A percentile compares a stretch with the other conserved stretches of the same genome.
These are phyloP conservation scores for Phyllotis vaccarum DNA, from an alignment of 2,797 vertebrate species.

Conservation along the genomic window DNA sequence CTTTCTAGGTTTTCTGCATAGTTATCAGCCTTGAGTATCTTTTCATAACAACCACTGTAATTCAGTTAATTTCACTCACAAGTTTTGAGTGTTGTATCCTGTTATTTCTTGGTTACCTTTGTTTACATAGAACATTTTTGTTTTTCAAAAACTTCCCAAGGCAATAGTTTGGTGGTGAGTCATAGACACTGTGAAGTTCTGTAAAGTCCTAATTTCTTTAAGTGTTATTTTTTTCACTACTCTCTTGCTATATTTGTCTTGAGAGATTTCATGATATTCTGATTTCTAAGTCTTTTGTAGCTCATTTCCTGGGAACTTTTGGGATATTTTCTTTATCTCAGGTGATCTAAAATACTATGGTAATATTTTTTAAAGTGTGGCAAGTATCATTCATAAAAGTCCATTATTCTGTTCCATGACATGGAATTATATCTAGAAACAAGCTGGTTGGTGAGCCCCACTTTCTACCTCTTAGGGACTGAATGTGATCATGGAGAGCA, in stretches of 20 bases:
- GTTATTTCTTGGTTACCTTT: neutral
- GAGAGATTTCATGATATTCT: neutral
- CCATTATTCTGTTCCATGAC: neutral
- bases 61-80: neutral
- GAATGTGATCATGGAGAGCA: neutral
- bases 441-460: neutral
- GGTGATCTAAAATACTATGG: neutral
- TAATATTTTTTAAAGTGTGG: neutral
- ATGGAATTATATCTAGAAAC: neutral
- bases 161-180: neutral
- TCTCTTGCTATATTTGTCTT: neutral
- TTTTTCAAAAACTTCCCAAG: neutral
- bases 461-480: neutral
- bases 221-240: neutral
- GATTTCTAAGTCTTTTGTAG: neutral
- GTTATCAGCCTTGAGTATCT: neutral
- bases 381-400: neutral
- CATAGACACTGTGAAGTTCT: neutral
- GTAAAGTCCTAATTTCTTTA: neutral
- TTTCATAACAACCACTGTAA: neutral
- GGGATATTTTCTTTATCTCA: neutral
- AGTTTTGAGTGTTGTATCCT: neutral
- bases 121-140: neutral
- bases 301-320: neutral
- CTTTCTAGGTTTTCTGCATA: neutral